These are phyloP conservation scores for Adelges cooleyi DNA, from an alignment of 1,140 invertebrate species.

Conservation along the genomic window DNA sequence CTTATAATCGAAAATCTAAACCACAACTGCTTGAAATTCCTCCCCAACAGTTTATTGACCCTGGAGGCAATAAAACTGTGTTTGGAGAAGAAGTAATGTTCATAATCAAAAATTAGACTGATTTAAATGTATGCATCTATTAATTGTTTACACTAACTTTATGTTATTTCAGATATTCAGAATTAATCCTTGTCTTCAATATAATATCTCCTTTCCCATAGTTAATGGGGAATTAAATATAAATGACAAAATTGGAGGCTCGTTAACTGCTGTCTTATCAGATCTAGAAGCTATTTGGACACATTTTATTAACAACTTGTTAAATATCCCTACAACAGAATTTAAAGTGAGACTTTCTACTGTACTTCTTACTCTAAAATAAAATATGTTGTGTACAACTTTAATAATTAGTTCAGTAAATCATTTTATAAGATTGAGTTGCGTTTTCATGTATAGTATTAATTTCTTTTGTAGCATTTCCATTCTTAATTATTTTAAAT, in stretches of 20 bases:
- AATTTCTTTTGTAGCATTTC: too few species aligned
- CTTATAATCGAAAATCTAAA: conserved; percentile 49
- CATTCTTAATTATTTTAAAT: too few species aligned
- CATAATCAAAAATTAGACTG: background rate
- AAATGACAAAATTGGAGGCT: conserved; percentile 69
- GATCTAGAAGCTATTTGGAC: conserved; percentile 83
- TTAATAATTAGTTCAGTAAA: too few species aligned
- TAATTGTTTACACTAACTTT: background rate
- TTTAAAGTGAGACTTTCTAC: conserved; percentile 43
- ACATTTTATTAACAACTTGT: conserved; percentile 58
- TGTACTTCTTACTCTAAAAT: too few species aligned
- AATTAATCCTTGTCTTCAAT: conserved; percentile 57
- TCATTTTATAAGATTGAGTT: too few species aligned
- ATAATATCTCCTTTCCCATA: conserved; percentile 82
- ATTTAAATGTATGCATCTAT: background rate
- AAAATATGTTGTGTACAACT: too few species aligned
- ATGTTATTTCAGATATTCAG: conserved; percentile 48
- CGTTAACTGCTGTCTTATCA: conserved; percentile 65
- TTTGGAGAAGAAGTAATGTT: conserved; percentile 49
- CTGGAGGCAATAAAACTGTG: conserved; percentile 48
- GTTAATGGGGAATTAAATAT: conserved; percentile 75
- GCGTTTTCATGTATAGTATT: too few species aligned
- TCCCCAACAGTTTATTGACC: conserved; percentile 38
- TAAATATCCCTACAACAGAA: conserved; percentile 64
- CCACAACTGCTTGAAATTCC: background rate